Base-by-base conservation (phyloP, 2,113 vertebrate species). In the Bostrychus sinensis region DNA sequence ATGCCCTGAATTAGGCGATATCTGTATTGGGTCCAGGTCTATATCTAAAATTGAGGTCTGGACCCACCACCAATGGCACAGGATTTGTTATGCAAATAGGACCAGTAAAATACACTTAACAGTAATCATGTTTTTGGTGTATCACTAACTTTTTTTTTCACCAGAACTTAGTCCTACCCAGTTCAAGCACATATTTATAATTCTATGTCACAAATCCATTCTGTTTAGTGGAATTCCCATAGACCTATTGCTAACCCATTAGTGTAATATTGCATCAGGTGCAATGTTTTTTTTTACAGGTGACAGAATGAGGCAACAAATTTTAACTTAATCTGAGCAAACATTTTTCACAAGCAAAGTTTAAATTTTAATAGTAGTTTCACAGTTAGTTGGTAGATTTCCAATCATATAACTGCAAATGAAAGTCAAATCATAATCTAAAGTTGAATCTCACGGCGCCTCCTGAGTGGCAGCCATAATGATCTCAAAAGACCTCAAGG, bases 401-500 rank as follows among this genome's bases (percentile, higher is more conserved):
- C 20, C 2, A 25, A 48, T 23, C 22, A 48, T 12, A 48, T 23
- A 11, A 14, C 45, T 34, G 32, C 32, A 34, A 34, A 7, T n/a
- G n/a, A 34, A 7, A 10, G 7, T 14, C 12, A 51, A 23, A n/a
- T 51, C 25, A 30, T 10, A 51, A 23, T 51, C 7, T 17, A 51
- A 51, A 28, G 23, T 51, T 30, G 12, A 51, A 17, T 28, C 46
- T 25, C 25, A 9, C 14, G 7, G 26, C 13, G 26, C 26, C 7
- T 51, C 4, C 42, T 51, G 48, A 51, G 23, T 51, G 48, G 26
- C 48, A 51, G 48, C 26, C 26, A 17, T 51, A 51, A 51, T 30
- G 48, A 51, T 51, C 26, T 51, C 26, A 51, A 51, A 48, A 51
- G 25, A 26, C 48, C 48, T 30, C 25, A 28, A 30, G 48, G 48